Conservation (phyloP, 2,888 invertebrate genomes). For the Drosophila picticornis region DNA sequence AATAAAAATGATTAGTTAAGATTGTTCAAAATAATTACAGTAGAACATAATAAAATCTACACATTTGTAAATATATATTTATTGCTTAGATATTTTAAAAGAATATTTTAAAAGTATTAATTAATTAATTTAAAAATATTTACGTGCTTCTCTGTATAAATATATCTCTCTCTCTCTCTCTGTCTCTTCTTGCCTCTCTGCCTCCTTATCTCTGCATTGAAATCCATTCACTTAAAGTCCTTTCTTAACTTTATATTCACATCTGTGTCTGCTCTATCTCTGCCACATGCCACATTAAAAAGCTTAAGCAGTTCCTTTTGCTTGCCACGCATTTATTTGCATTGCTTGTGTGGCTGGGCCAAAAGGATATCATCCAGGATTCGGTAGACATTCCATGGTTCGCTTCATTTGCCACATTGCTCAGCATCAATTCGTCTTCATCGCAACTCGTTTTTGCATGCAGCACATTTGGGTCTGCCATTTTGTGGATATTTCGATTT, state of each 20-base stretch:
- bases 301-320: constrained; percentile 22
- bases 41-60: no score
- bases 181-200: not conserved
- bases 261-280: constrained; percentile 3
- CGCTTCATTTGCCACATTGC: constrained; percentile 71
- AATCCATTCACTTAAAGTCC: constrained; percentile 19
- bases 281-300: constrained; percentile 33
- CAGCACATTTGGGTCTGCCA: constrained; percentile 65
- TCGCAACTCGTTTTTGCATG: constrained; percentile 51
- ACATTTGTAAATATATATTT: not conserved
- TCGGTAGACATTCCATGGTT: constrained; percentile 45
- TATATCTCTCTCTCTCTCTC: not conserved
- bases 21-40: not conserved
- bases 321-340: constrained; percentile 43
- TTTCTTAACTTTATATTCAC: not conserved
- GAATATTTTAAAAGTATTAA: not conserved
- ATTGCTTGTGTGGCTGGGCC: constrained; percentile 16
- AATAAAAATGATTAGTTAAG: not conserved
- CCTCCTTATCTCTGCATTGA: not conserved
- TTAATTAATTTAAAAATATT: not conserved
- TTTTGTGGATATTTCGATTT: constrained; percentile 81
- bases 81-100: not conserved
- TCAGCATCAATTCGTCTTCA: constrained; percentile 50
- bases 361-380: constrained; percentile 13
- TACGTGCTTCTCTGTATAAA: not conserved